Base-by-base conservation (phyloP, 2,113 vertebrate genomes). In the Emydura subglobosa region DNA sequence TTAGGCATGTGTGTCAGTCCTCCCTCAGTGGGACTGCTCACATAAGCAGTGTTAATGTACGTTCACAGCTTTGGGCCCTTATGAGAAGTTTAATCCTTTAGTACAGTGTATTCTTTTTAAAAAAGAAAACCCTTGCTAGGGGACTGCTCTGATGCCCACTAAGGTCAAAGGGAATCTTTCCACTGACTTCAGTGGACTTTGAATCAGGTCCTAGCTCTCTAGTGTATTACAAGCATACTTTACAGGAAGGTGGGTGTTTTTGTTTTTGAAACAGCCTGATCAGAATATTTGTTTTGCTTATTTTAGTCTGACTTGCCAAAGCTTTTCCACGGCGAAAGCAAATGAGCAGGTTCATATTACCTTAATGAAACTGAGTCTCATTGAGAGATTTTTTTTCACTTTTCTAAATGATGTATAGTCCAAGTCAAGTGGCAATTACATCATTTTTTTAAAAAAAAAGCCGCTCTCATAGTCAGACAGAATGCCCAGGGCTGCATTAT, bases 281-380 rank as follows among this genome's bases (percentile, higher is more conserved):
- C 78, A 91, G 95, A 92, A 1, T 95, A 47, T 96, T 97, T 96
- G 2, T 84, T 94, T 96, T 92, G 89, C 79, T 49, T 0, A 1
- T 10, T 74, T 95, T 88, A 57, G 27, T 25, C 92, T 86, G 83
- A 83, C 89, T 95, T 91, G 44, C 81, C 84, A 93, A 96, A 44
- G 89, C 57, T 91, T 95, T 94, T 44, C 91, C 88, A 79, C 72
- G 74, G 88, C 88, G 91, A 95, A 95, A 95, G 79, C 68, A 94
- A 93, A 79, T 0, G 0, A 76, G 47, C 16, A 92, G 84, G 84
- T 86, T 88, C 42, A 29, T 68, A 95, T 92, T 94, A 53, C 82
- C 88, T 29, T 9, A 87, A 85, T 5, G 0, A 95, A 97, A 93
- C 57, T 39, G 82, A 49, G 72, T 74, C 91, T 92, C 92, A 93